A percentile compares a stretch with the other conserved stretches of the same genome.
These are phyloP conservation scores for Caerostris darwini DNA, from an alignment of 1,140 invertebrate genomes.

Conservation along the genomic window DNA sequence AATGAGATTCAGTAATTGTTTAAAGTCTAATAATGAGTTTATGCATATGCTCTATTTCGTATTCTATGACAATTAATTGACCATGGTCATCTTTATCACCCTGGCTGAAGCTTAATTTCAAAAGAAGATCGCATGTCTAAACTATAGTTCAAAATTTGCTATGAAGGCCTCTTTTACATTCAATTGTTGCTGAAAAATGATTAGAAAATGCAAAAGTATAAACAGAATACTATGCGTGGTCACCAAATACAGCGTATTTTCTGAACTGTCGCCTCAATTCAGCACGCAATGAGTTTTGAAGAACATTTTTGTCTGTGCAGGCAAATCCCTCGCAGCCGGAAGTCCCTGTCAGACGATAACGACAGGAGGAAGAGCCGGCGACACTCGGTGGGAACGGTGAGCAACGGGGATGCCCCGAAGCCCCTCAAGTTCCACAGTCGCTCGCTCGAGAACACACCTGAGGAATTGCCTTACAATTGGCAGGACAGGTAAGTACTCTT, in stretches of 20 bases:
- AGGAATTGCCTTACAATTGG: slow-evolving; percentile 55
- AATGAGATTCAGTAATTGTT: too few relatives aligned
- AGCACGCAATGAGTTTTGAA: neutral
- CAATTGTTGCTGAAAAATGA: neutral
- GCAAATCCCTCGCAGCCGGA: slow-evolving; percentile 88
- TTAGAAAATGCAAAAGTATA: neutral
- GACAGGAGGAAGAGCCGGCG: slow-evolving; percentile 79
- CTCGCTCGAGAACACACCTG: slow-evolving; percentile 65
- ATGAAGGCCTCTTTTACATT: too few relatives aligned
- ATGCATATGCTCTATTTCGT: too few relatives aligned
- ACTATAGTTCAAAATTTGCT: too few relatives aligned
- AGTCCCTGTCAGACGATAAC: slow-evolving; percentile 83
- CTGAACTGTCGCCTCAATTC: too few relatives aligned
- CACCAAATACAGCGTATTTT: too few relatives aligned
- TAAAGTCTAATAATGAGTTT: too few relatives aligned
- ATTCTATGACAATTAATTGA: too few relatives aligned
- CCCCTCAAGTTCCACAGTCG: slow-evolving; percentile 48
- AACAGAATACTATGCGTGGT: neutral
- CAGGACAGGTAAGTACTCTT: slow-evolving; percentile 50
- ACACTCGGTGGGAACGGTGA: slow-evolving; percentile 77
- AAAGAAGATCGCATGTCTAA: too few relatives aligned
- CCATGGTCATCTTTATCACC: too few relatives aligned
- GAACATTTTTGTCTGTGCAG: slow-evolving; percentile 81
- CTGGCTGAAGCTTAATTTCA: too few relatives aligned
- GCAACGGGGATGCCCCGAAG: neutral